Base-by-base conservation (phyloP, 1,140 invertebrate species). In the Drosophila micromelanica region DNA sequence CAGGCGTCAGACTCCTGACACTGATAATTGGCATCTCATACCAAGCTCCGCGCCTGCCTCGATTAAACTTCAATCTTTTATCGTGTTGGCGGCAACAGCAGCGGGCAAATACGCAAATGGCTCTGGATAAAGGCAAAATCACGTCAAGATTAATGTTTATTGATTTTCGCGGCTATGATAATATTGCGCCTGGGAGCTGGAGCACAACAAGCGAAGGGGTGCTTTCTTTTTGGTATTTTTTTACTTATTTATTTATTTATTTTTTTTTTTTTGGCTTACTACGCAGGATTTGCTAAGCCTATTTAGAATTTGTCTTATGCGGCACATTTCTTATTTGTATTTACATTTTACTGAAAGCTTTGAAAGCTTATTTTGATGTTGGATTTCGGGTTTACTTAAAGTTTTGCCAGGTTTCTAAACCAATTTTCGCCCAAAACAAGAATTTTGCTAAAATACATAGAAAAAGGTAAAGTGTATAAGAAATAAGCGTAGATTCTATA, bases 61-160 rank as follows among this genome's bases (percentile, higher is more conserved):
- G 67, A 75, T 82, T 71, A 71, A 86, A 87, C 60, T 81, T 62
- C 62, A 87, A 87, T 82, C 78, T 78, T 65, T 75, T 51, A 62
- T 81, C 85, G 45, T 43, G 59, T 69, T 48, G 57, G 23, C 68
- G n/a, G 48, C 48, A 32, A 7, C 23, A 8, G 48, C 27, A n/a
- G 30, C 27, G 13, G 27, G 30, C 70, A 85, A 85, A 84, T 85
- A 86, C 73, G 84, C 84, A 87, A 89, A 87, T 82, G 80, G 77
- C 76, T 52, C 55, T 30, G 82, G 84, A 87, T 89, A 73, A 73
- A 76, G 84, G 72, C 78, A 73, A 89, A 89, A 89, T 87, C 82
- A 85, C 82, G 65, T 63, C 62, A 87, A 87, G 84, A 87, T 87
- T 87, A 87, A 87, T 87, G 84, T 68, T 82, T 89, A 87, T 87